These are phyloP conservation scores for Muraenolepis orangiensis DNA, from an alignment of 2,797 vertebrate genomes.

Conservation along the genomic window DNA sequence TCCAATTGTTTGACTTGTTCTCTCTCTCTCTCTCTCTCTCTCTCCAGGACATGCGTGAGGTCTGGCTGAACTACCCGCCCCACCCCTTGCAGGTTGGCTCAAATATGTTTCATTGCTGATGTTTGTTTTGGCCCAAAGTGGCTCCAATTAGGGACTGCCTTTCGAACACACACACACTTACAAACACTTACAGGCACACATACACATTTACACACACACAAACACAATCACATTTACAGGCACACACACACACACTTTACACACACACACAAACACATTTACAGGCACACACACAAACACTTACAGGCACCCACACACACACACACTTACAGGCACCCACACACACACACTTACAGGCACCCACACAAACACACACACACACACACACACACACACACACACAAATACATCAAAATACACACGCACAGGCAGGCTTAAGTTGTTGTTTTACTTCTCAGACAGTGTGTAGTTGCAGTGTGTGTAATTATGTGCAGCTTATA, in stretches of 20 bases:
- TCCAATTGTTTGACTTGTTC: too few relatives aligned
- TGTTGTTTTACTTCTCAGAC: background rate
- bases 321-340: too few relatives aligned
- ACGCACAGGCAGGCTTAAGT: background rate
- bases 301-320: too few relatives aligned
- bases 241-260: too few relatives aligned
- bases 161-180: background rate
- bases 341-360: too few relatives aligned
- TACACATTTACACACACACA: background rate
- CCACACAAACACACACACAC: too few relatives aligned
- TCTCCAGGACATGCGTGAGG: constrained; percentile 88
- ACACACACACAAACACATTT: too few relatives aligned
- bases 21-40: constrained; percentile 30
- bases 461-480: background rate
- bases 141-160: constrained; percentile 49
- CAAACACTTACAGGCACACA: constrained; percentile 19
- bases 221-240: too few relatives aligned
- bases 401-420: too few relatives aligned
- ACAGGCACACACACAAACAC: too few relatives aligned
- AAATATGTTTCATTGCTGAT: constrained; percentile 45
- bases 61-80: constrained; percentile 97
- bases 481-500: background rate
- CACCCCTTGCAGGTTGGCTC: constrained; percentile 93
- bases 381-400: too few relatives aligned
- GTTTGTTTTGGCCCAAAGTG: constrained; percentile 46